Evolutionary conservation across 2,888 invertebrate species (phyloP).

Genomic region (Petrophora chlorosata): DNA sequence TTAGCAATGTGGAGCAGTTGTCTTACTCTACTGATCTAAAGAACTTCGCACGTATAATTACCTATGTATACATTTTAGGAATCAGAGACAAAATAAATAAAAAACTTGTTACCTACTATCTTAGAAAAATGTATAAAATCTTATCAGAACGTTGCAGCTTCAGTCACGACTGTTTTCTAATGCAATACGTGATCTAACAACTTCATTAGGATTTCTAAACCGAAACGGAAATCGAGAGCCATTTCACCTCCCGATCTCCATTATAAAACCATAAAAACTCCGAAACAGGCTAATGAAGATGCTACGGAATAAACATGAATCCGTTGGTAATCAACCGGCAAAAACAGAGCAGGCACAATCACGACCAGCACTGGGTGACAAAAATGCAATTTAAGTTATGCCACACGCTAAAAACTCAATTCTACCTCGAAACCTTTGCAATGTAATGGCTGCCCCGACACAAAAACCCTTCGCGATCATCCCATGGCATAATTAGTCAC

Average conservation of each 20-base stretch:
- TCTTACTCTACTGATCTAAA: no score
- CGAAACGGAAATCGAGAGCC: constrained; percentile 47
- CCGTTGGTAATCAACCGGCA: constrained; percentile 56
- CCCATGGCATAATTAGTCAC: constrained; percentile 76
- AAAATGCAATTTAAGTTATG: constrained; percentile 82
- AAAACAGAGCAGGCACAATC: constrained; percentile 58
- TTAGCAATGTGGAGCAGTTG: no score
- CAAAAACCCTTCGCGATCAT: constrained; percentile 68
- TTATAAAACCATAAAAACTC: constrained; percentile 43
- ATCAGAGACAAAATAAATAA: no score
- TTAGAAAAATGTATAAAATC: no score
- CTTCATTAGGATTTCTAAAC: constrained; percentile 37
- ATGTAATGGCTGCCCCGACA: constrained; percentile 52
- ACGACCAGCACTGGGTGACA: constrained; percentile 69
- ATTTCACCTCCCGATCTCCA: constrained; percentile 40
- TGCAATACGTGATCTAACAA: constrained; percentile 18
- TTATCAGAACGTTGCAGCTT: no score
- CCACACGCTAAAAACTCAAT: constrained; percentile 68
- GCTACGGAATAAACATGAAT: constrained; percentile 67
- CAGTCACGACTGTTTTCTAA: neutral
- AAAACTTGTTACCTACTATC: no score
- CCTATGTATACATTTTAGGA: no score
- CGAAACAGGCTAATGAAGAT: constrained; percentile 69
- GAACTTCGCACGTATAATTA: no score
- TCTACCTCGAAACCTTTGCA: constrained; percentile 50